Conservation (phyloP, 2,888 invertebrate species). For the Sphaerophoria taeniata region DNA sequence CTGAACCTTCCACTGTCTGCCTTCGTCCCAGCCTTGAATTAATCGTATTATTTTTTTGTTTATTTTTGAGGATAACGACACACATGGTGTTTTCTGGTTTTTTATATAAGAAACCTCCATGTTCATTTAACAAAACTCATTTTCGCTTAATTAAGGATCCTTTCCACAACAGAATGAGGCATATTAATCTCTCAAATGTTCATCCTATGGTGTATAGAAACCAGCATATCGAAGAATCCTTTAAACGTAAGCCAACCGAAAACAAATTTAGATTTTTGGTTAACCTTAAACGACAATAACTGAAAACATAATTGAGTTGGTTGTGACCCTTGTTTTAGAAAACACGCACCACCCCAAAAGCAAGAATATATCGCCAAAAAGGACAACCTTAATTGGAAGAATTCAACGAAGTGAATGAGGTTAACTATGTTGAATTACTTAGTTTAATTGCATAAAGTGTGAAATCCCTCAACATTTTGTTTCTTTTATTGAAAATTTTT, state of each 20-base stretch:
- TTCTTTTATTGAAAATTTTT: too few relatives aligned
- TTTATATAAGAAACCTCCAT: neutral
- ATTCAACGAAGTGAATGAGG: slow-evolving; percentile 1
- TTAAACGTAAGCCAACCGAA: slow-evolving; percentile 23
- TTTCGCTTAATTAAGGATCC: slow-evolving; percentile 32
- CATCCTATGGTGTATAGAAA: neutral
- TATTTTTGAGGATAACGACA: neutral
- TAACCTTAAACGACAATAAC: slow-evolving; percentile 7
- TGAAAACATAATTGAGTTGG: neutral
- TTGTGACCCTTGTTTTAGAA: slow-evolving; percentile 6
- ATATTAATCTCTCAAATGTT: slow-evolving; percentile 27
- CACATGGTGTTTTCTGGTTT: slow-evolving; percentile 22
- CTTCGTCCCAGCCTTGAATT: too few relatives aligned
- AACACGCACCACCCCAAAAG: neutral
- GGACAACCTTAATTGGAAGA: neutral
- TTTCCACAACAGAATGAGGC: slow-evolving; percentile 16
- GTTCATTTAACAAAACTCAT: slow-evolving; percentile 18
- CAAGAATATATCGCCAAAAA: neutral
- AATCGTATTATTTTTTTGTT: slow-evolving; percentile 13
- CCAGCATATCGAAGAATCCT: neutral
- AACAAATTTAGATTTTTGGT: slow-evolving; percentile 29
- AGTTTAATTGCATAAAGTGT: too few relatives aligned
- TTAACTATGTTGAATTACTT: neutral
- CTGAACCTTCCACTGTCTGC: neutral
- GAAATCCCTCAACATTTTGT: too few relatives aligned